Percentiles rank a stretch among this genome's conserved stretches.
Evolutionary conservation across 2,888 invertebrate genomes (phyloP).

Genomic region (Priocnemis perturbator): DNA sequence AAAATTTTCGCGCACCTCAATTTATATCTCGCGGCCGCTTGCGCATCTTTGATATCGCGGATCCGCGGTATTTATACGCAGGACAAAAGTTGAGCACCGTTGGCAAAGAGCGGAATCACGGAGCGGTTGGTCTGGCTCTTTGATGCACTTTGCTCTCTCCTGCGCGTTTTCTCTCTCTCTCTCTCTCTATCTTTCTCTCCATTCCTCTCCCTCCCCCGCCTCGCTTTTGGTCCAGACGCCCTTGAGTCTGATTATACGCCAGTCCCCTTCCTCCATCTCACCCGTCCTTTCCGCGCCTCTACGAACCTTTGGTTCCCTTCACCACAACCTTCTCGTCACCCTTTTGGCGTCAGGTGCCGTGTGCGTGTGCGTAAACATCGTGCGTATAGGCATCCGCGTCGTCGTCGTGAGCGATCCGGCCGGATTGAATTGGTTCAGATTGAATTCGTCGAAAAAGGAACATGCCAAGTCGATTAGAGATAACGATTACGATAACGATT

Average conservation of each 20-base stretch:
- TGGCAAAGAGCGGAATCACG: slow-evolving; percentile 56
- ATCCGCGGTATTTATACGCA: not conserved
- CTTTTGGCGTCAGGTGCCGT: slow-evolving; percentile 50
- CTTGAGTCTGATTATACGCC: slow-evolving; percentile 9
- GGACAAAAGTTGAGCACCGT: slow-evolving; percentile 57
- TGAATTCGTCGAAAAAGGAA: slow-evolving; percentile 32
- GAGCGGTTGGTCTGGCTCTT: slow-evolving; percentile 45
- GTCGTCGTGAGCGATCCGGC: slow-evolving; percentile 23
- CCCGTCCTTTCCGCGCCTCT: slow-evolving; percentile 27
- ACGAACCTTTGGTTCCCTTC: slow-evolving; percentile 31
- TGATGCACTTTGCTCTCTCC: slow-evolving; percentile 62
- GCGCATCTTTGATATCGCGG: not conserved
- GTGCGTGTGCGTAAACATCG: slow-evolving; percentile 21
- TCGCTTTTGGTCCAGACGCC: slow-evolving; percentile 66
- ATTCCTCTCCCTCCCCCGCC: too few species aligned
- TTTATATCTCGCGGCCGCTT: too few species aligned
- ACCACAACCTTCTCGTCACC: slow-evolving; percentile 42
- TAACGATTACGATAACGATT: slow-evolving; percentile 5
- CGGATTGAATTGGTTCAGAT: slow-evolving; percentile 25
- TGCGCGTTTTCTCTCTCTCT: slow-evolving; percentile 33
- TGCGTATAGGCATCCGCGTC: slow-evolving; percentile 27
- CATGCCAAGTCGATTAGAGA: slow-evolving; percentile 26
- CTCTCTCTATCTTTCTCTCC: slow-evolving; percentile 33
- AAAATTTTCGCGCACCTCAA: too few species aligned
- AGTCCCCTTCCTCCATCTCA: slow-evolving; percentile 30